Percentiles rank a stretch among this genome's conserved stretches.
Conservation (phyloP, 2,797 vertebrate genomes). For the Lagorchestes hirsutus region DNA sequence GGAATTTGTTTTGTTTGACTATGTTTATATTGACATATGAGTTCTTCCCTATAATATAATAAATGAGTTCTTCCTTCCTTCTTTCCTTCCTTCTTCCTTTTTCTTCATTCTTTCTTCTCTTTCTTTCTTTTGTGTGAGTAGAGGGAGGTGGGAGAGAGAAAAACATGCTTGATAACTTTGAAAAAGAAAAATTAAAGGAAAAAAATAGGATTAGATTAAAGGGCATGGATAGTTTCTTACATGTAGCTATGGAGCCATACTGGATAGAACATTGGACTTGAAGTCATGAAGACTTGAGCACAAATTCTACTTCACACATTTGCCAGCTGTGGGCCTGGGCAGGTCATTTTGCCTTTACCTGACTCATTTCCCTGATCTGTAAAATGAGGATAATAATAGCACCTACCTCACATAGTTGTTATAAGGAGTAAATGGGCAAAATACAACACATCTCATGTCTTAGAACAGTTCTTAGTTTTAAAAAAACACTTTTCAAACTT, state of each 20-base stretch:
- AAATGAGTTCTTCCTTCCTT: background rate
- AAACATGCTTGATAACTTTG: background rate
- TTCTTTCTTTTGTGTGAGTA: background rate
- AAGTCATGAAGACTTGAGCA: background rate
- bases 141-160: background rate
- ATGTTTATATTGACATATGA: background rate
- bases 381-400: background rate
- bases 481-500: background rate
- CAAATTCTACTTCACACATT: background rate
- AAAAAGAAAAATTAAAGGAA: background rate
- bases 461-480: background rate
- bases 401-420: background rate
- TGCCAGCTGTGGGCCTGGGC: background rate
- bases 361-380: background rate
- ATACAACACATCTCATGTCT: background rate
- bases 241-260: background rate
- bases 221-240: background rate
- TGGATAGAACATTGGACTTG: background rate
- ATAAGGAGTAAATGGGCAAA: background rate
- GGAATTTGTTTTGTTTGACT: background rate
- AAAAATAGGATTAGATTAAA: background rate
- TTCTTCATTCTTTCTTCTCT: too few relatives aligned
- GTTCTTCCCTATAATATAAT: background rate
- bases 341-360: background rate
- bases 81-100: background rate